These are phyloP conservation scores for Chloroclystis v-ata DNA, from an alignment of 2,888 invertebrate genomes.

Conservation along the genomic window DNA sequence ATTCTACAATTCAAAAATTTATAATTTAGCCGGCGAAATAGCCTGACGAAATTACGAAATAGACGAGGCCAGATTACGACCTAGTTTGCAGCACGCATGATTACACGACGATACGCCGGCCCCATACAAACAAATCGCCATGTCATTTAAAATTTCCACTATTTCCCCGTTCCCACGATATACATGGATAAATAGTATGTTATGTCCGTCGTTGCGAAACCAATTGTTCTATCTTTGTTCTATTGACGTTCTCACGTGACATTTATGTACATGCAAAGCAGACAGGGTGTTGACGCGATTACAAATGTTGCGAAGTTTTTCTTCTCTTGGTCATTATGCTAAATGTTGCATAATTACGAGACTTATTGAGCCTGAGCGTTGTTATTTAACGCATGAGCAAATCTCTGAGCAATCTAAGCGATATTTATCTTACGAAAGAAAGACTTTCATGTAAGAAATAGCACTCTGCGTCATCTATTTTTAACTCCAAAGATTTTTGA, in stretches of 20 bases:
- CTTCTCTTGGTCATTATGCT: constrained; percentile 13
- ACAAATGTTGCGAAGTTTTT: constrained; percentile 26
- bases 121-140: constrained; percentile 29
- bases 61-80: background rate
- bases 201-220: constrained; percentile 34
- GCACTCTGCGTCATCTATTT: no score
- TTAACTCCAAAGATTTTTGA: no score
- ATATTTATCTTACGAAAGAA: background rate
- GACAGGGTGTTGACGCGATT: constrained; percentile 21
- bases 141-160: constrained; percentile 36
- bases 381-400: constrained; percentile 1
- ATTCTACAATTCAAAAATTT: background rate
- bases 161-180: constrained; percentile 37
- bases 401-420: background rate
- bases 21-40: background rate
- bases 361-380: constrained; percentile 1
- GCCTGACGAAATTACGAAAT: constrained; percentile 4
- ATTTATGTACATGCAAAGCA: constrained; percentile 32
- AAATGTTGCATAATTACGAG: constrained; percentile 13
- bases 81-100: constrained; percentile 24
- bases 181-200: constrained; percentile 19
- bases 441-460: background rate
- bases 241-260: constrained; percentile 32
- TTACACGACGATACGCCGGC: constrained; percentile 25
- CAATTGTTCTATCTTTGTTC: constrained; percentile 27